phyloP scores from a whole-genome alignment of 2,113 vertebrate species.

The Collichthys lucidus region DNA sequence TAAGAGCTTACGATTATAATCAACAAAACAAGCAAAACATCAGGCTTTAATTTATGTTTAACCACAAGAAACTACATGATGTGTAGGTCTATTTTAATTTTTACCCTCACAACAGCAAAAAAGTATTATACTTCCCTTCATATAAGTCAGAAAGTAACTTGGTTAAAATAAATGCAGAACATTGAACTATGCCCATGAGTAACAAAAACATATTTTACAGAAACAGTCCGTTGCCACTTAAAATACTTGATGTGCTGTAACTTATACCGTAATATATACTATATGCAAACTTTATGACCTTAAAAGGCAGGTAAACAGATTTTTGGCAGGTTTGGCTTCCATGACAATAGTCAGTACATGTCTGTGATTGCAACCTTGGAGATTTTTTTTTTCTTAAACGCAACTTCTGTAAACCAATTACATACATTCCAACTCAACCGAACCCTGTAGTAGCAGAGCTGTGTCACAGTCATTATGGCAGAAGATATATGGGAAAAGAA shows the following conservation, averaged over 20 bases:
- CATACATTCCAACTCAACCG: conserved; percentile 64
- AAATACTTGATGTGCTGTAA: neutral
- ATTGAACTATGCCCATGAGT: neutral
- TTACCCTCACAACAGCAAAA: neutral
- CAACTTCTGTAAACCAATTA: conserved; percentile 63
- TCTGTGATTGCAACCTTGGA: conserved; percentile 33
- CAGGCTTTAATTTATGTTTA: neutral
- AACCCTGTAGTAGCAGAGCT: conserved; percentile 55
- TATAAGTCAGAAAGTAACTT: neutral
- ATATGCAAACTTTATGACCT: neutral
- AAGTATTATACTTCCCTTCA: neutral
- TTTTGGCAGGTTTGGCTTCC: conserved; percentile 2
- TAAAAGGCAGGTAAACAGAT: conserved; percentile 1
- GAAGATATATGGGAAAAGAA: conserved; percentile 67
- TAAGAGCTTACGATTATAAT: neutral
- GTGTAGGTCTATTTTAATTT: neutral
- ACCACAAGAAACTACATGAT: neutral
- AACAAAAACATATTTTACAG: neutral
- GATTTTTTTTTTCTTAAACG: conserved; percentile 42
- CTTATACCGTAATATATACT: neutral
- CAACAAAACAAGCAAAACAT: neutral
- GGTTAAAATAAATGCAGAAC: neutral
- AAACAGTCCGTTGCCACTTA: neutral
- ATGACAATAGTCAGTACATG: conserved; percentile 32
- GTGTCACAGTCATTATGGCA: conserved; percentile 61